Evolutionary conservation across 92 coral and sea anemone species (phyloP), one percentile per base, ranked within the genome.

Genomic region (Blastomussa wellsi): DNA sequence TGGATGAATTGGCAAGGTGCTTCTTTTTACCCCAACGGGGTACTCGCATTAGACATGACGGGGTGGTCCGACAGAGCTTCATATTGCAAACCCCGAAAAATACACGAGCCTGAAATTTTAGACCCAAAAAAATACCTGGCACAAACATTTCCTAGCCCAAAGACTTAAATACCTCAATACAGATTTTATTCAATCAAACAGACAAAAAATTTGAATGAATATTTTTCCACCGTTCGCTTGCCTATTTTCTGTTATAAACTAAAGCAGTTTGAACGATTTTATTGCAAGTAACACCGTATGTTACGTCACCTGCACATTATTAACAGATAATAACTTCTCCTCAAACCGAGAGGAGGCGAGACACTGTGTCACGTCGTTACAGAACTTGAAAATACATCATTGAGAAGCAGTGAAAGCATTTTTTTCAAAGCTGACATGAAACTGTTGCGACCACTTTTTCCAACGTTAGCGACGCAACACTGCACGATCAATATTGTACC

Each of bases 261-360:
- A 62, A 28, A 62, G 15, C 68, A 26, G 68, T 33, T 5, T 9
- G 32, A 8, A 26, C 3, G 68, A 70, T 70, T 70, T 70, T 75
- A 44, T 75, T 22, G 32, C 7, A 74, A 74, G 79, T 28, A 0
- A 29, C 53, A 41, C 8, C 33, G 29, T 16, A 20, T 78, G 28
- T 78, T 78, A 78, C 72, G n/a, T 78, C 82, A 78, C 72, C 82
- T 62, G n/a, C 42, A 33, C 1, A 20, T 19, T 38, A 19, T 16
- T 19, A 33, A 57, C 32, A 78, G 24, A 22, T 19, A 22, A 4
- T 24, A 15, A 19, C 32, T 57, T n/a, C 65, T n/a, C 11, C 3
- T 69, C n/a, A 70, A 70, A 17, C 0, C n/a, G 22, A 32, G 41
- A 2, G 15, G 19, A 35, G 44, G 75, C 14, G 35, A 36, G 22